Evolutionary conservation across 2,113 vertebrate genomes (phyloP).

Genomic region (Ptilorrhoa leucosticta): DNA sequence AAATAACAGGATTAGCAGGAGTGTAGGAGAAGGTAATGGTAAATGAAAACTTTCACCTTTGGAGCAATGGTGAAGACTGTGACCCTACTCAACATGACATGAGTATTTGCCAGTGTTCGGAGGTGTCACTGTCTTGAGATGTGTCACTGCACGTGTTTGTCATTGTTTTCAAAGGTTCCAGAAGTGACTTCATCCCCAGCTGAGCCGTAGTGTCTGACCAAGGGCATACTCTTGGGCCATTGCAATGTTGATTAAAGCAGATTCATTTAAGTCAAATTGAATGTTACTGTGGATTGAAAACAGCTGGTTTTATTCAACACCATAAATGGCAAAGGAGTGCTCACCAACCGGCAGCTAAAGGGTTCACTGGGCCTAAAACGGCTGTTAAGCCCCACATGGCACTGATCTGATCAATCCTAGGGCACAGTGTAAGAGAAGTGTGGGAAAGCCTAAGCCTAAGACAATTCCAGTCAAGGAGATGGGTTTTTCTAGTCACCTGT

Average conservation of each 20-base stretch:
- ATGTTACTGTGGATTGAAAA: not conserved
- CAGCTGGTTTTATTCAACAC: not conserved
- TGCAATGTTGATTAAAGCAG: not conserved
- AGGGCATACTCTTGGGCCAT: not conserved
- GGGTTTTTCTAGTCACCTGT: not conserved
- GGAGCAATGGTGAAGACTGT: not conserved
- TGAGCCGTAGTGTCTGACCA: not conserved
- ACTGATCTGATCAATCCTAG: not conserved
- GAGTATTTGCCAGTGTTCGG: not conserved
- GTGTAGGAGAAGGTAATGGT: not conserved
- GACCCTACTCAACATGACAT: not conserved
- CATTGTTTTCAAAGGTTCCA: not conserved
- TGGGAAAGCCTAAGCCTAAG: not conserved
- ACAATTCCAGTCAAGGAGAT: not conserved
- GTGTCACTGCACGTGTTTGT: not conserved
- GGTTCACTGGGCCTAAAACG: not conserved
- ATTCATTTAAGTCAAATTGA: not conserved
- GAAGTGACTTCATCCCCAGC: not conserved
- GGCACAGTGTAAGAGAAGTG: not conserved
- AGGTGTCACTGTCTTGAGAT: not conserved
- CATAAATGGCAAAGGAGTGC: not conserved
- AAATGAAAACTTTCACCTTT: not conserved
- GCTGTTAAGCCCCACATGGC: not conserved
- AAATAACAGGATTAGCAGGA: not conserved
- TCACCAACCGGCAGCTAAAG: not conserved